Base-by-base conservation (phyloP, 1,140 invertebrate species). In the Oryzaephilus surinamensis region DNA sequence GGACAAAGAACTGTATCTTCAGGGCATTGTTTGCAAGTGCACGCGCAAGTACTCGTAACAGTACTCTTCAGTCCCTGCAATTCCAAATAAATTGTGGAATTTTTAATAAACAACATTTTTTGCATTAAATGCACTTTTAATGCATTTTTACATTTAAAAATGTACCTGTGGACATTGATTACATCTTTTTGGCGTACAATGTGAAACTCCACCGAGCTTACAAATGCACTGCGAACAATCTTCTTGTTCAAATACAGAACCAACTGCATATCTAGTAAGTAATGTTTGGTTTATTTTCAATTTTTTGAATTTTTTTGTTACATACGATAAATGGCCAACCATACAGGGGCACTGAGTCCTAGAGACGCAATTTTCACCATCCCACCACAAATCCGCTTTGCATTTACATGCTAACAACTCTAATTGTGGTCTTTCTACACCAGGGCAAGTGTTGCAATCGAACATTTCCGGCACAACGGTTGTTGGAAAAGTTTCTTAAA, bases 211-310 rank as follows among this genome's bases (percentile, higher is more conserved):
- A 8, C 77, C 77, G 10, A 89, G 46, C 38, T 76, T 70, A 60
- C 87, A 92, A 14, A 76, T 65, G 51, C 87, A 92, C 35, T 82
- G 71, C 38, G 79, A 69, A 57, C 87, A 92, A 19, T 79, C 69
- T 6, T 73, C 67, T 27, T 75, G 77, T 45, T 78, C 70, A 46
- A 75, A 86, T 7, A 70, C 64, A 1, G 72, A 68, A 1, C 79
- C 82, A 38, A 83, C 76, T 14, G 71, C 63, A 57, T 83, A 86
- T 24, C 77, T 84, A 41, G 24, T 21, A 37, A n/a, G n/a, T n/a
- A n/a, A n/a, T n/a, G n/a, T n/a, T n/a, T n/a, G n/a, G n/a, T n/a
- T n/a, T n/a, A n/a, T n/a, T n/a, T n/a, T n/a, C n/a, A n/a, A n/a
- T n/a, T n/a, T n/a, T n/a, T 10, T 43, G 6, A 17, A 15, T 31